These are phyloP conservation scores for Hipparchia semele DNA, from an alignment of 2,888 invertebrate species.

Conservation along the genomic window DNA sequence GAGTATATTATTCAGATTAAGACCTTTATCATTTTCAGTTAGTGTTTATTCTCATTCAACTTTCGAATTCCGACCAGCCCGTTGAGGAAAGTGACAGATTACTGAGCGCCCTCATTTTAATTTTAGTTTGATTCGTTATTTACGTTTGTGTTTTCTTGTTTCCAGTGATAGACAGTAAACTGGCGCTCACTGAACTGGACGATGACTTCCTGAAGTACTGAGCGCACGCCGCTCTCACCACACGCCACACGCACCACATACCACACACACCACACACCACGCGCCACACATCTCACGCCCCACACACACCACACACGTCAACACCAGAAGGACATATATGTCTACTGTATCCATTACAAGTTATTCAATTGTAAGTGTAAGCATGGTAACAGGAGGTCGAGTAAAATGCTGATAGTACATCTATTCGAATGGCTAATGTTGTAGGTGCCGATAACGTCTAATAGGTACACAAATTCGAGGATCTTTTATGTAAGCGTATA, in stretches of 20 bases:
- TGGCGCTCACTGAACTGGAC: slow-evolving; percentile 72
- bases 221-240: slow-evolving; percentile 36
- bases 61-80: no score
- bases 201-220: slow-evolving; percentile 74
- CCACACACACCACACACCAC: not conserved
- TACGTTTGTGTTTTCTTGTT: not conserved
- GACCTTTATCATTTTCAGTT: no score
- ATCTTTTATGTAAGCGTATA: no score
- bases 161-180: slow-evolving; percentile 79
- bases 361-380: slow-evolving; percentile 1
- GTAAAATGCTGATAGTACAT: not conserved
- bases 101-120: no score
- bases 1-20: no score
- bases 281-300: not conserved
- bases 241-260: not conserved
- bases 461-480: not conserved
- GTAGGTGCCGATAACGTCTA: not conserved
- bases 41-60: no score
- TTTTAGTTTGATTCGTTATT: no score
- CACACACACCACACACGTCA: not conserved
- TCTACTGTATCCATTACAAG: not conserved
- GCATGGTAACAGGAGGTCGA: not conserved
- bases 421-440: not conserved
- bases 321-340: not conserved
- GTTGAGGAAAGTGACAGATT: no score